These are phyloP conservation scores for Caenorhabditis doughertyi DNA, from an alignment of 2,888 invertebrate species.

Conservation along the genomic window DNA sequence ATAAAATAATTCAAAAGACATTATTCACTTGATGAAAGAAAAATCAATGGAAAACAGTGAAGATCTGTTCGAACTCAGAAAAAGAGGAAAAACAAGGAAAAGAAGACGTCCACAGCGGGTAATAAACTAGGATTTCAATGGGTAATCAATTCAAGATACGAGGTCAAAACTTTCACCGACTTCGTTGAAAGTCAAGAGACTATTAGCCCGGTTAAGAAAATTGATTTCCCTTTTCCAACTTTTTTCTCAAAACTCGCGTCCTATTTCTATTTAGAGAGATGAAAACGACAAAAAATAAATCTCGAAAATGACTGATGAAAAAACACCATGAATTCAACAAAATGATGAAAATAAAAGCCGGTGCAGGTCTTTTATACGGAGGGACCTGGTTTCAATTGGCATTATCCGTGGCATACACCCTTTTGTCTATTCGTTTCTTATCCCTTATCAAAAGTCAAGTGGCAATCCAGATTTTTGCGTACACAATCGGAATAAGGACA, in stretches of 20 bases:
- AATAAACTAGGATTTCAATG: constrained; percentile 21
- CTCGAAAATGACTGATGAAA: background rate
- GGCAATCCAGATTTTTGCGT: constrained; percentile 57
- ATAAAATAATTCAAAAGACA: too few species aligned
- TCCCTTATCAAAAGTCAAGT: constrained; percentile 53
- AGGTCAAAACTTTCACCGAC: constrained; percentile 50
- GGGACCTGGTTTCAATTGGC: constrained; percentile 36
- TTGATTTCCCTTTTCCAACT: background rate
- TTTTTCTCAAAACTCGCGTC: background rate
- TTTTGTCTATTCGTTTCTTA: constrained; percentile 32
- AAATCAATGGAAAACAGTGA: background rate
- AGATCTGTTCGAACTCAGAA: background rate
- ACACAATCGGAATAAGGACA: constrained; percentile 49
- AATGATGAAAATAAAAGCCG: constrained; percentile 17
- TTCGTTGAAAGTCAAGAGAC: constrained; percentile 15
- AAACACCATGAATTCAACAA: background rate
- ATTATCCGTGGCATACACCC: constrained; percentile 48
- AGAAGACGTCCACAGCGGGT: constrained; percentile 9
- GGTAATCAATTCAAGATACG: constrained; percentile 51
- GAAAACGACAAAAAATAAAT: constrained; percentile 5
- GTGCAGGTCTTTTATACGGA: constrained; percentile 48
- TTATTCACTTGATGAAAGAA: too few species aligned
- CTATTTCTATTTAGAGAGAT: too few species aligned
- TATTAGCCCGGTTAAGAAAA: constrained; percentile 19
- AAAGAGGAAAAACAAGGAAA: background rate